These are phyloP conservation scores for Linhomoeus sp. DNA, from an alignment of 2,888 invertebrate genomes.

Conservation along the genomic window DNA sequence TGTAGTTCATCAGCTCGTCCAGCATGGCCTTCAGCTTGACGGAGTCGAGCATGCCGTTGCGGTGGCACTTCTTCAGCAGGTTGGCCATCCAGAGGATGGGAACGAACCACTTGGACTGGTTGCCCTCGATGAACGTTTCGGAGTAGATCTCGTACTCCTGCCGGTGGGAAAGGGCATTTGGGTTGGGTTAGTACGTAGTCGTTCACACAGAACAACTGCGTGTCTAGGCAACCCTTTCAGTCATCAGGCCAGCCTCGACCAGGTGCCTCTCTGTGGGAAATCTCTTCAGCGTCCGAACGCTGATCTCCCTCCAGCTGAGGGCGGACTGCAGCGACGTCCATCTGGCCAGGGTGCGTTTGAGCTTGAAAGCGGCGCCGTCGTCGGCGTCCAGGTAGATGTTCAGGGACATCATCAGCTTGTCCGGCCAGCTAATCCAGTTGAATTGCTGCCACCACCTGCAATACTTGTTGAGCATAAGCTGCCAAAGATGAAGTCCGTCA, in stretches of 20 bases:
- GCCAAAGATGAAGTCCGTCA: no score
- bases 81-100: conserved; percentile 35
- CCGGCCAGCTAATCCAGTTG: conserved; percentile 26
- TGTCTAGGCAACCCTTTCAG: no score
- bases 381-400: conserved; percentile 17
- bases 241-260: conserved; percentile 33
- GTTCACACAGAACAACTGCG: no score
- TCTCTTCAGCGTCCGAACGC: conserved; percentile 29
- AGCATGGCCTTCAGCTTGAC: conserved; percentile 26
- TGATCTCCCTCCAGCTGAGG: conserved; percentile 24
- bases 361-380: conserved; percentile 17
- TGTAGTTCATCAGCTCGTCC: conserved; percentile 26
- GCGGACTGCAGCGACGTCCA: conserved; percentile 21
- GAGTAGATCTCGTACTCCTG: conserved; percentile 26
- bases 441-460: conserved; percentile 28
- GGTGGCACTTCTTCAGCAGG: conserved; percentile 23
- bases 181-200: no score
- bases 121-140: conserved; percentile 27
- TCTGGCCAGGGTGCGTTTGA: conserved; percentile 20
- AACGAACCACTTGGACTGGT: conserved; percentile 35
- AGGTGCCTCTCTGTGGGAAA: conserved; percentile 34
- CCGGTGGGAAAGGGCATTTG: no score
- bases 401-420: conserved; percentile 26
- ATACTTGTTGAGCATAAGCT: no score
- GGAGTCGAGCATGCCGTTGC: conserved; percentile 29